These are phyloP conservation scores for Xiphophorus couchianus DNA, from an alignment of 2,113 vertebrate genomes.

Conservation along the genomic window DNA sequence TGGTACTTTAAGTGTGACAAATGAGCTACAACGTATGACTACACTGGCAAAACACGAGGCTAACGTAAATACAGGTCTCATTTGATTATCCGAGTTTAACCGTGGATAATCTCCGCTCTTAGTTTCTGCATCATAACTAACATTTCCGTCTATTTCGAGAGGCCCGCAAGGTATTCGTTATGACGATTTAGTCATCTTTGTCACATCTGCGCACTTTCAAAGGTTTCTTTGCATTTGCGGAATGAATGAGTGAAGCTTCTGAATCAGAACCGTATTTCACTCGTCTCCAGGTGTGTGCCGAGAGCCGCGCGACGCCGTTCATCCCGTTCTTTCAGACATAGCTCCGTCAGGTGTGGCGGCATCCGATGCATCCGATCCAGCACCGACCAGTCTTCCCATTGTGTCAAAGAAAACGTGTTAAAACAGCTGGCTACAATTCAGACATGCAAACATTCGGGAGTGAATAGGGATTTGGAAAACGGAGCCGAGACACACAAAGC, in stretches of 20 bases:
- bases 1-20: neutral
- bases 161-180: neutral
- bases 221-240: neutral
- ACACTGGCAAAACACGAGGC: no score
- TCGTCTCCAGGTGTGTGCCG: neutral
- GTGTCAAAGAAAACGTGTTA: neutral
- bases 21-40: neutral
- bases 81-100: no score
- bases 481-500: neutral
- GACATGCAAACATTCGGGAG: conserved; percentile 3
- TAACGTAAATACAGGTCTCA: no score
- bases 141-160: no score
- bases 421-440: conserved; percentile 11
- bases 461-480: neutral
- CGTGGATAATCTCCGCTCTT: no score
- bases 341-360: conserved; percentile 11
- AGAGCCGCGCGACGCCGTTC: neutral
- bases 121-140: no score
- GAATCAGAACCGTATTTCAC: neutral
- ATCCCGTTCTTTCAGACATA: neutral
- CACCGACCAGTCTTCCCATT: neutral
- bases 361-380: rapidly evolving
- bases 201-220: neutral
- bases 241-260: neutral
- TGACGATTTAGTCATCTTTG: neutral